Evolutionary conservation across 2,113 vertebrate species (phyloP).

Genomic region (Xerus inauris): DNA sequence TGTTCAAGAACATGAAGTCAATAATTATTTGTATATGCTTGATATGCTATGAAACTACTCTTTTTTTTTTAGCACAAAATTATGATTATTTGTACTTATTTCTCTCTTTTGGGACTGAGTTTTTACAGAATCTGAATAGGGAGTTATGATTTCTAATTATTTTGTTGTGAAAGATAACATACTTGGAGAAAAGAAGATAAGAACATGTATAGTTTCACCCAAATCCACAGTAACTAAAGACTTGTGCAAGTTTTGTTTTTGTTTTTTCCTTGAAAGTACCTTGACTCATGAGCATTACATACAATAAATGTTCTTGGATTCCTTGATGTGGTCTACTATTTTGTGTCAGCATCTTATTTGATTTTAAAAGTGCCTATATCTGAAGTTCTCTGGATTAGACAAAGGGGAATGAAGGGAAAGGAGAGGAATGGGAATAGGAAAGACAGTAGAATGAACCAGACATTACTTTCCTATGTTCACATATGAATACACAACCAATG

Average conservation of each 20-base stretch:
- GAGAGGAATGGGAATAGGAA: no score
- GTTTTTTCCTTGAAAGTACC: not conserved
- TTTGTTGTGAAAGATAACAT: conserved; percentile 1
- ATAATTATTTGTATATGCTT: not conserved
- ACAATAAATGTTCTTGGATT: not conserved
- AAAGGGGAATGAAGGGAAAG: no score
- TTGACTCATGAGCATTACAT: not conserved
- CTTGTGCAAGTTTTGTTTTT: not conserved
- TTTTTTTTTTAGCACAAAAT: conserved; percentile 49
- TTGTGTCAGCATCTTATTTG: not conserved
- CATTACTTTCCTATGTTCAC: no score
- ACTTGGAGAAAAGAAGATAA: conserved; percentile 11
- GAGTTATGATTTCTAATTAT: conserved; percentile 15
- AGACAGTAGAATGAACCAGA: no score
- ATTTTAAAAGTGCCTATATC: not conserved
- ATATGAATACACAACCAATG: no score
- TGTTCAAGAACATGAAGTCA: not conserved
- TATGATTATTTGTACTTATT: conserved; percentile 20
- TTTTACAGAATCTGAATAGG: conserved; percentile 5
- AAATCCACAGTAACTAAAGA: not conserved
- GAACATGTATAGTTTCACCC: not conserved
- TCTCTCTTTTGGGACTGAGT: not conserved
- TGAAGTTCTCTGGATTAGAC: no score
- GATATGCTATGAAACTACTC: not conserved
- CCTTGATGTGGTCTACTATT: not conserved